Percentiles rank a stretch among this genome's conserved stretches.
phyloP scores from a whole-genome alignment of 2,797 vertebrate species.

The Hipposideros larvatus region DNA sequence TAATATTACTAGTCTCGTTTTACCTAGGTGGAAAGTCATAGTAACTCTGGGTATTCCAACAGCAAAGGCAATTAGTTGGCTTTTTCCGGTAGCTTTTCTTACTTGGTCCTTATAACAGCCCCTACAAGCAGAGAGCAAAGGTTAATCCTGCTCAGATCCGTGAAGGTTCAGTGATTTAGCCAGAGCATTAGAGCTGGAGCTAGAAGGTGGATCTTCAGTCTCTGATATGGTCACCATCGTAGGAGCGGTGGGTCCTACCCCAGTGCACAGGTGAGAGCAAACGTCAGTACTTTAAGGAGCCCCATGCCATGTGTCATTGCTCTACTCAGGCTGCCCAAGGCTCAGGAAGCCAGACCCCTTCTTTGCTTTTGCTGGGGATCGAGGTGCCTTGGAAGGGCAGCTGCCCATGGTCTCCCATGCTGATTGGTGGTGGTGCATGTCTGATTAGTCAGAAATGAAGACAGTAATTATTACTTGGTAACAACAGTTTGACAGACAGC shows the following conservation, averaged over 20 bases:
- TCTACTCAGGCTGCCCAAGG: neutral
- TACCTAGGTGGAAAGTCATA: neutral
- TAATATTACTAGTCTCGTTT: neutral
- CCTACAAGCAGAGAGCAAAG: neutral
- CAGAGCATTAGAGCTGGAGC: neutral
- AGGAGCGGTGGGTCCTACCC: neutral
- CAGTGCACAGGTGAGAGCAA: neutral
- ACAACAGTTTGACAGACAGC: neutral
- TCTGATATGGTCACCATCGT: neutral
- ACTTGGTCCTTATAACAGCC: neutral
- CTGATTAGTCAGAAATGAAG: conserved; percentile 16
- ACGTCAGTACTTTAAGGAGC: neutral
- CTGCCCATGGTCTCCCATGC: neutral
- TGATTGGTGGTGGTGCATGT: neutral
- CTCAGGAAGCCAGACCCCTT: neutral
- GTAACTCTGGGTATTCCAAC: neutral
- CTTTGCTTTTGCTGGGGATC: neutral
- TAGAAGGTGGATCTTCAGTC: neutral
- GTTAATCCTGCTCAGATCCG: neutral
- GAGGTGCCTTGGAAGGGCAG: neutral
- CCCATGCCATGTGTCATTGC: neutral
- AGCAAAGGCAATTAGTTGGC: neutral
- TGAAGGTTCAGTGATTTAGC: neutral
- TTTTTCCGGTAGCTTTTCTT: neutral
- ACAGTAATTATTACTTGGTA: conserved; percentile 41